Percentiles rank a stretch among this genome's conserved stretches.
phyloP scores from a whole-genome alignment of 2,888 invertebrate species.

The Philereme vetulata region DNA sequence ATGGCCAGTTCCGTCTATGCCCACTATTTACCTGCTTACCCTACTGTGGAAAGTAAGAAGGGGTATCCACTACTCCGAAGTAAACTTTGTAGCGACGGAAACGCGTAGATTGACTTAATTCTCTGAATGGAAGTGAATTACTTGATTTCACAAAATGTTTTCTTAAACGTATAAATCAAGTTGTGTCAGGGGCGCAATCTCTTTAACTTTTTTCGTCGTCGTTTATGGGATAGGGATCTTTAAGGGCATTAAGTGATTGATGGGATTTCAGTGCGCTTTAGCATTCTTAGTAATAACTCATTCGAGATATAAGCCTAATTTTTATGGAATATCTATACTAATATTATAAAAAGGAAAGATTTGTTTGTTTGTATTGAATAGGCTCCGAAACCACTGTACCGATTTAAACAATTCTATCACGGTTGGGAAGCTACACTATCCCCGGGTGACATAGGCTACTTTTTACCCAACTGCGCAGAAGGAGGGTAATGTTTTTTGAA shows the following conservation, averaged over 20 bases:
- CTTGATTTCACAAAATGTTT: slow-evolving; percentile 42
- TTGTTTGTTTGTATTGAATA: too few relatives aligned
- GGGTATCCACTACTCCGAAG: slow-evolving; percentile 37
- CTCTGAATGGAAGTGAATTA: slow-evolving; percentile 40
- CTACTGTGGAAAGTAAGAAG: slow-evolving; percentile 67
- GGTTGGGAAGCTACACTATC: too few relatives aligned
- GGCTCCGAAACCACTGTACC: too few relatives aligned
- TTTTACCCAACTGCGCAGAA: too few relatives aligned
- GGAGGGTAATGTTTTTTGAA: too few relatives aligned
- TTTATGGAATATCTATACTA: too few relatives aligned
- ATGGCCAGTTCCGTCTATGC: slow-evolving; percentile 69
- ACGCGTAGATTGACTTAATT: slow-evolving; percentile 37
- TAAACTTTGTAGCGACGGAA: slow-evolving; percentile 45
- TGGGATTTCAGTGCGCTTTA: neutral
- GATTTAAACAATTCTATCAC: too few relatives aligned
- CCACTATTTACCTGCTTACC: slow-evolving; percentile 70
- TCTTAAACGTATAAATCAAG: slow-evolving; percentile 34
- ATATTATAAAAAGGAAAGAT: too few relatives aligned
- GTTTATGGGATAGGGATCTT: slow-evolving; percentile 15
- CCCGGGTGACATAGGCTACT: too few relatives aligned
- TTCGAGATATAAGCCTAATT: too few relatives aligned
- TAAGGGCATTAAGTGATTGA: slow-evolving; percentile 8
- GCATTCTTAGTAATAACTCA: neutral
- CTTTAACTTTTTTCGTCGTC: slow-evolving; percentile 24
- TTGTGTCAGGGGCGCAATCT: slow-evolving; percentile 23